These are phyloP conservation scores for Limnephilus marmoratus DNA, from an alignment of 2,888 invertebrate species.

Conservation along the genomic window DNA sequence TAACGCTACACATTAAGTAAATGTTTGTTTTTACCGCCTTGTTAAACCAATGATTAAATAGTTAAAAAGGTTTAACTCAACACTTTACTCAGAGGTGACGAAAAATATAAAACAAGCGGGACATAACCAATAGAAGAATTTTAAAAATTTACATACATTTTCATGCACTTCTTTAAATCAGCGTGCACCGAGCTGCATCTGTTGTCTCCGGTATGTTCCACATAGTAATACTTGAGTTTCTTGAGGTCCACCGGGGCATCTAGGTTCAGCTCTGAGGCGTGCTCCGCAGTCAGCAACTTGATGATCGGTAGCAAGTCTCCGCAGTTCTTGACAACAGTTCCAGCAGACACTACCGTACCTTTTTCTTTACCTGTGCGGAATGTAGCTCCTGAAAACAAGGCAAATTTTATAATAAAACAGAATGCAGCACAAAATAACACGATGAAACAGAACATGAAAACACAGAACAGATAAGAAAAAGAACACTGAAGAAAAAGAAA, in stretches of 20 bases:
- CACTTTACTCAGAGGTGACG: too few species aligned
- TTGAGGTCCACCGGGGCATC: conserved; percentile 80
- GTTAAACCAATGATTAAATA: too few species aligned
- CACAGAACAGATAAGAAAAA: too few species aligned
- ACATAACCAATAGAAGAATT: neutral
- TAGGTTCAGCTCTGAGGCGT: conserved; percentile 77
- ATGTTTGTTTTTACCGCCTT: too few species aligned
- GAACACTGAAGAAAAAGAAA: too few species aligned
- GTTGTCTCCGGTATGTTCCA: conserved; percentile 85
- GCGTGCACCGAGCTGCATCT: conserved; percentile 83
- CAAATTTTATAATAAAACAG: neutral
- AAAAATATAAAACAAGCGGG: neutral
- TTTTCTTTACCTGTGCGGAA: conserved; percentile 82
- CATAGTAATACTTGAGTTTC: conserved; percentile 85
- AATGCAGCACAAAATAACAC: too few species aligned
- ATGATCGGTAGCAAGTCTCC: conserved; percentile 89
- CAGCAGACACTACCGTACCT: conserved; percentile 88
- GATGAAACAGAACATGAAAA: too few species aligned
- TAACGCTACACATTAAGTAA: too few species aligned
- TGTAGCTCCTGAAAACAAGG: conserved; percentile 79
- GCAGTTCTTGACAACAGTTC: conserved; percentile 88
- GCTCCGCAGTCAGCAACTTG: conserved; percentile 79
- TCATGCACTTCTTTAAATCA: conserved; percentile 82
- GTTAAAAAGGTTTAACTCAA: too few species aligned
- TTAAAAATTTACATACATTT: conserved; percentile 70